Evolutionary conservation across 2,113 vertebrate genomes (phyloP).

Genomic region (Glaucomys volans): DNA sequence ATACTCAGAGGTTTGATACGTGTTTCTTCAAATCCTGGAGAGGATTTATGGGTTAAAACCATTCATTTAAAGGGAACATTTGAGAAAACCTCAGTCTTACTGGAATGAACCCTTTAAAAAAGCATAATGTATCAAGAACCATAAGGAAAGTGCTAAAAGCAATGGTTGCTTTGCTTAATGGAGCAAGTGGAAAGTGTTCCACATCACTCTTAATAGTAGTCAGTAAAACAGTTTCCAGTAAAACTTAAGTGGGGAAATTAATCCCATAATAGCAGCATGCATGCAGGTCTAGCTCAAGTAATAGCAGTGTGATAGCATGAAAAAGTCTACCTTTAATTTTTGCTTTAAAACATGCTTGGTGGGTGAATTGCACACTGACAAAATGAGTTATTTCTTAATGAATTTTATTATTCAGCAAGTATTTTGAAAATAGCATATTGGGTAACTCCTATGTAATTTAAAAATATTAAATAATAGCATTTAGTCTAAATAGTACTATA

Average conservation of each 20-base stretch:
- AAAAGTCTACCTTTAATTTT: constrained; percentile 33
- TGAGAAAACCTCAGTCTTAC: constrained; percentile 62
- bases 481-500: not conserved
- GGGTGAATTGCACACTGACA: not conserved
- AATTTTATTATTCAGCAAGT: constrained; percentile 45
- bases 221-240: constrained; percentile 81
- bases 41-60: constrained; percentile 30
- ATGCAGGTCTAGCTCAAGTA: constrained; percentile 56
- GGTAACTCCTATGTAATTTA: not conserved
- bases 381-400: not conserved
- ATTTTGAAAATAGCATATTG: constrained; percentile 27
- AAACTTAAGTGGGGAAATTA: constrained; percentile 75
- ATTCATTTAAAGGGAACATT: constrained; percentile 44
- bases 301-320: constrained; percentile 30
- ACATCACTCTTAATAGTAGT: constrained; percentile 58
- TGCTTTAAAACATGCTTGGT: not conserved
- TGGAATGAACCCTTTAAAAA: constrained; percentile 69
- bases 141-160: constrained; percentile 73
- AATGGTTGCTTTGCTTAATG: constrained; percentile 74
- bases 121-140: constrained; percentile 44
- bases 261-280: constrained; percentile 58
- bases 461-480: constrained; percentile 32
- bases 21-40: not conserved
- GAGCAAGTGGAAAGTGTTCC: constrained; percentile 64
- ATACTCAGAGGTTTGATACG: not conserved